Conservation (phyloP, 2,888 invertebrate genomes). For the Mimumesa dahlbomi region DNA sequence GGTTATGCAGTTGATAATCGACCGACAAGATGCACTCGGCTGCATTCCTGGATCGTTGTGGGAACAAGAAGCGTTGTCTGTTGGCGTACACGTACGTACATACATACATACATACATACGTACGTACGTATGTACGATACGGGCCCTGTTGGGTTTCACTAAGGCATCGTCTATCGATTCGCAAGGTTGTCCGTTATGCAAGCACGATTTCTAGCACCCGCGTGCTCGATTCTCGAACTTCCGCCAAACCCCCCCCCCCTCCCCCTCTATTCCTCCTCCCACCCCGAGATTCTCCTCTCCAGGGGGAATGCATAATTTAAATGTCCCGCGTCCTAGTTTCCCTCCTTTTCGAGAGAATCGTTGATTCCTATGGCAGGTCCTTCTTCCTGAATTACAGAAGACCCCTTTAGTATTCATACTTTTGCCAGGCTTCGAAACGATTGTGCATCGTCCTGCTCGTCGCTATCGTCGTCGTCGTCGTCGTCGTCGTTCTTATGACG, state of each 20-base stretch:
- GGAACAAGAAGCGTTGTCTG: slow-evolving; percentile 14
- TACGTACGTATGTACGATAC: no score
- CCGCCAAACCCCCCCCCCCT: slow-evolving; percentile 10
- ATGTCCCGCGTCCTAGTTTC: slow-evolving; percentile 72
- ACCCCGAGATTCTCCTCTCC: slow-evolving; percentile 45
- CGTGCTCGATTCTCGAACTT: slow-evolving; percentile 43
- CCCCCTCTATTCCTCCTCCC: slow-evolving; percentile 30
- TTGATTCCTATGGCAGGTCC: slow-evolving; percentile 70
- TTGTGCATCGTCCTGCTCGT: no score
- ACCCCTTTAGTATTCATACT: slow-evolving; percentile 65
- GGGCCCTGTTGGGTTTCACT: slow-evolving; percentile 19
- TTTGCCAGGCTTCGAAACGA: slow-evolving; percentile 47
- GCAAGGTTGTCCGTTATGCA: slow-evolving; percentile 46
- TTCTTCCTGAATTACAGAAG: slow-evolving; percentile 59
- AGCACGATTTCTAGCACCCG: slow-evolving; percentile 51
- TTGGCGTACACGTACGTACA: neutral
- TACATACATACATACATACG: no score
- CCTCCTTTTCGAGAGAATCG: slow-evolving; percentile 55
- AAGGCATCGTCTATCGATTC: slow-evolving; percentile 45
- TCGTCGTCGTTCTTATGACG: slow-evolving; percentile 34
- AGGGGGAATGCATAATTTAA: slow-evolving; percentile 72
- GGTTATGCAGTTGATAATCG: slow-evolving; percentile 51
- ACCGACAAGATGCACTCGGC: slow-evolving; percentile 41
- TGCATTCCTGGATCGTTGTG: slow-evolving; percentile 28
- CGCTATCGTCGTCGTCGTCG: no score